Percentiles rank a stretch among this genome's conserved stretches.
Evolutionary conservation across 2,888 invertebrate species (phyloP).

Genomic region (Synergus gifuensis): DNA sequence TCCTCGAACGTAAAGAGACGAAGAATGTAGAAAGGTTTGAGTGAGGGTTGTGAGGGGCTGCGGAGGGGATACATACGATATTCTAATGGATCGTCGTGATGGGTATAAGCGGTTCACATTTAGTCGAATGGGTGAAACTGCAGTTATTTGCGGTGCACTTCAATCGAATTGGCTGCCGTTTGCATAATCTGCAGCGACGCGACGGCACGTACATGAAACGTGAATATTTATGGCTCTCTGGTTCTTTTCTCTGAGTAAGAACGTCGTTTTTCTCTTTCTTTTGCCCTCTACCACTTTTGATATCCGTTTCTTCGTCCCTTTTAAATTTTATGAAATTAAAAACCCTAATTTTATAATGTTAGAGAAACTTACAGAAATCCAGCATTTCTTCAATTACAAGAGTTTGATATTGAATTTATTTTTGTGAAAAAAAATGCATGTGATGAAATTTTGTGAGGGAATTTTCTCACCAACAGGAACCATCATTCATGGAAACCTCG

Average conservation of each 20-base stretch:
- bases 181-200: slow-evolving; percentile 73
- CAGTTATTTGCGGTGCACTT: slow-evolving; percentile 77
- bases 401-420: too few species aligned
- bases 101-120: slow-evolving; percentile 63
- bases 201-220: slow-evolving; percentile 57
- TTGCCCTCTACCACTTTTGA: slow-evolving; percentile 42
- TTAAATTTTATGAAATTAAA: background rate
- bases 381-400: too few species aligned
- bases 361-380: too few species aligned
- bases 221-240: slow-evolving; percentile 54
- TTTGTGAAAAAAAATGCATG: too few species aligned
- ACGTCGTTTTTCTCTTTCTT: slow-evolving; percentile 43
- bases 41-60: background rate
- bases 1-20: background rate
- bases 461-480: too few species aligned
- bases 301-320: slow-evolving; percentile 40
- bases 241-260: slow-evolving; percentile 52
- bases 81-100: slow-evolving; percentile 65
- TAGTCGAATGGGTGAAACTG: slow-evolving; percentile 74
- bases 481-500: too few species aligned
- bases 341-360: too few species aligned
- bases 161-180: slow-evolving; percentile 76
- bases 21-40: background rate
- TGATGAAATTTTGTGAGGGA: too few species aligned
- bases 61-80: slow-evolving; percentile 57